These are phyloP conservation scores for Todus mexicanus DNA, from an alignment of 2,797 vertebrate genomes.

Conservation along the genomic window DNA sequence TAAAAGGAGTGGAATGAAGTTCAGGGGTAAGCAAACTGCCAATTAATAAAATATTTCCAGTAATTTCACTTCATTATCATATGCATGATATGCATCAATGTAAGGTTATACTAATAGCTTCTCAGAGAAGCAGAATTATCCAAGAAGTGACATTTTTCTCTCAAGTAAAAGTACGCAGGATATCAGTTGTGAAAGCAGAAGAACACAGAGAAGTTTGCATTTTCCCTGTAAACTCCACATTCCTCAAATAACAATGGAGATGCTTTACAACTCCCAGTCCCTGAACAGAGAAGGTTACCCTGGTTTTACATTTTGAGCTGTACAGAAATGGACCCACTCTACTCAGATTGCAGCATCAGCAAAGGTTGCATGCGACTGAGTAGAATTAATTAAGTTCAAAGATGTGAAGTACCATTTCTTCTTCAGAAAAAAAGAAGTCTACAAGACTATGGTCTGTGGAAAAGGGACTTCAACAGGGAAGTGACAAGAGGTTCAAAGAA, in stretches of 20 bases:
- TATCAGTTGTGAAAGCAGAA: neutral
- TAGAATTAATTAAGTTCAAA: neutral
- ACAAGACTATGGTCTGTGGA: neutral
- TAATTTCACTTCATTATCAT: neutral
- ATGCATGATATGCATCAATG: neutral
- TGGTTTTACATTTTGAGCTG: neutral
- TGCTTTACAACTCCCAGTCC: neutral
- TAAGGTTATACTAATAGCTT: neutral
- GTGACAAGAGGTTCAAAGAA: neutral
- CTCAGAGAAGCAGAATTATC: neutral
- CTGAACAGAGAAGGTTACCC: neutral
- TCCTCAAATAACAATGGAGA: neutral
- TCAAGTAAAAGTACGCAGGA: neutral
- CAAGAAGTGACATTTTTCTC: neutral
- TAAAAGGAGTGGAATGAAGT: neutral
- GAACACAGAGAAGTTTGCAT: neutral
- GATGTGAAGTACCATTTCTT: neutral
- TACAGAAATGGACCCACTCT: neutral
- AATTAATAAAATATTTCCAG: constrained; percentile 9
- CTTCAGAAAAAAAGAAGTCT: neutral
- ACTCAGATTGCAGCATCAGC: neutral
- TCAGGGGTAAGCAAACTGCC: neutral
- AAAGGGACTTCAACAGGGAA: neutral
- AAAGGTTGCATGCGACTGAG: neutral
- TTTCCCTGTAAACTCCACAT: neutral